Percentiles rank a stretch among this genome's conserved stretches.
Evolutionary conservation across 1,140 invertebrate genomes (phyloP).

Genomic region (Eumeta japonica): DNA sequence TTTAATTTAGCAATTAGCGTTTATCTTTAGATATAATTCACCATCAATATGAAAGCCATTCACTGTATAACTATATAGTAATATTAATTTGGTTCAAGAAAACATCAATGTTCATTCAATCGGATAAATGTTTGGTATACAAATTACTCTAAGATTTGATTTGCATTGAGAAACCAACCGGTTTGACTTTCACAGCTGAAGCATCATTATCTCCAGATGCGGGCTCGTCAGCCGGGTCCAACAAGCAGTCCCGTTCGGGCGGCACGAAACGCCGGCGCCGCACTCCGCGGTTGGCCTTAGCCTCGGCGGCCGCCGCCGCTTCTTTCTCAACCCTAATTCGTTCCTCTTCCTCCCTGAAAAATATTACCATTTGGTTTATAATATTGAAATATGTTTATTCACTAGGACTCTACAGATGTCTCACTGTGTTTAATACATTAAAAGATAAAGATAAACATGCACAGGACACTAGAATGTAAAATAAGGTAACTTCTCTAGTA

Average conservation of each 20-base stretch:
- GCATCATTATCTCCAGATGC: constrained; percentile 11
- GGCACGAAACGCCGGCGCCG: constrained; percentile 63
- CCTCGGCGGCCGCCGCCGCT: constrained; percentile 40
- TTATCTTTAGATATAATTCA: too few relatives aligned
- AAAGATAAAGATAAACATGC: constrained; percentile 1
- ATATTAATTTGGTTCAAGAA: too few relatives aligned
- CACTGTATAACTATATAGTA: too few relatives aligned
- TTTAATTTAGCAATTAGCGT: too few relatives aligned
- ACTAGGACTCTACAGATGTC: background rate
- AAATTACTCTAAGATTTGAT: too few relatives aligned
- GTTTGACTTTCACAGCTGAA: constrained; percentile 11
- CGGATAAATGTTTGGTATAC: too few relatives aligned
- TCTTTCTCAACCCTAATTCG: constrained; percentile 54
- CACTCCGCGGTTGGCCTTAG: constrained; percentile 52
- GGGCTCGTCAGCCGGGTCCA: constrained; percentile 36
- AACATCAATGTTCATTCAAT: too few relatives aligned
- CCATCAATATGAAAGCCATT: too few relatives aligned
- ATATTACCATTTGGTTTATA: too few relatives aligned
- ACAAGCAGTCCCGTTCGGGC: constrained; percentile 53
- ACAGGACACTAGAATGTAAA: too few relatives aligned
- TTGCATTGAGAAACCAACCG: constrained; percentile 12
- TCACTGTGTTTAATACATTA: too few relatives aligned
- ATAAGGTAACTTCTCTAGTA: too few relatives aligned
- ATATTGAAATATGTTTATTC: background rate
- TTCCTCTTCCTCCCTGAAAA: constrained; percentile 49